Evolutionary conservation across 2,797 vertebrate genomes (phyloP), one percentile per base, ranked within the genome.

Genomic region (Sciaenops ocellatus): DNA sequence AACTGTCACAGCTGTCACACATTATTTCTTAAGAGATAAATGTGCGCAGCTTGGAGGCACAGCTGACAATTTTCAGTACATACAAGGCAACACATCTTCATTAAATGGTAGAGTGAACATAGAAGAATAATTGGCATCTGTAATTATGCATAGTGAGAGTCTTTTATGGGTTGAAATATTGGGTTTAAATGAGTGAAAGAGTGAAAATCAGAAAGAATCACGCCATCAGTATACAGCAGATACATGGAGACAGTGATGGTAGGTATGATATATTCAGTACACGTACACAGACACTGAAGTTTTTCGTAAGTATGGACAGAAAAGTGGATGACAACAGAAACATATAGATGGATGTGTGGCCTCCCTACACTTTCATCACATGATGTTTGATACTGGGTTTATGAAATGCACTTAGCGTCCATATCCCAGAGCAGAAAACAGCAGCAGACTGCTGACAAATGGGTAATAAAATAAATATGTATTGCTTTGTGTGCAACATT

Each of bases 401-500:
- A 56, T 85, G 52, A 80, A 82, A 80, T 79, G 52, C 78, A 60
- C 63, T 73, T 67, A 65, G 57, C 28, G 78, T 76, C 42, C 46
- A 66, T 57, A 80, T 78, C 54, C 68, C 70, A 73, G 55, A 55
- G 59, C 54, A 59, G 61, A 66, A 62, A 74, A 68, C 42, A 47
- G 51, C 22, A 56, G 72, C 46, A 72, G 41, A 72, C 69, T 56
- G 69, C 71, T 81, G 67, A 73, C 68, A 81, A 76, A 76, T 61
- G 22, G 65, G 34, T 22, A 76, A 69, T 79, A 82, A 78, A 82
- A 60, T 46, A 79, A 63, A 63, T 17, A 61, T 22, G 18, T 46
- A 68, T 62, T 87, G 80, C 66, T 74, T 76, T 78, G 62, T 56
- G 65, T 59, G 77, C 63, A 77, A 64, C 38, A 42, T 71, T 84